A percentile compares a stretch with the other conserved stretches of the same genome.
phyloP scores from a whole-genome alignment of 2,797 vertebrate genomes.

The Micromesistius poutassou region DNA sequence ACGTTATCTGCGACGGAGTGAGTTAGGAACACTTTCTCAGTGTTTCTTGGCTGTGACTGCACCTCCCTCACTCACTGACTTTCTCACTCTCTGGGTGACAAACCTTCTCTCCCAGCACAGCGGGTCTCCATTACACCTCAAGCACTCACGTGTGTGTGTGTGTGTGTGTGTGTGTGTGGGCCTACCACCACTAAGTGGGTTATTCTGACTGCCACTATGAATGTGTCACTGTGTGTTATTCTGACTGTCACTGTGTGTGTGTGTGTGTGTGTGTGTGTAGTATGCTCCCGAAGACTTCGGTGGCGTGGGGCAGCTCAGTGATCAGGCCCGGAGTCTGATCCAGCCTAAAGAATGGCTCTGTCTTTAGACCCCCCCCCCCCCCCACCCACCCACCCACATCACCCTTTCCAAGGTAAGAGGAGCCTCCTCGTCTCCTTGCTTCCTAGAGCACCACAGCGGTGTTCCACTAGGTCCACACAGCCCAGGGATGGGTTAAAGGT shows the following conservation, averaged over 20 bases:
- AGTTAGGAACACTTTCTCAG: not conserved
- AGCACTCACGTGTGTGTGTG: not conserved
- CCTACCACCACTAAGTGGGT: not conserved
- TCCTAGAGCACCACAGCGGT: not conserved
- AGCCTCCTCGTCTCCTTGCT: slow-evolving; percentile 30
- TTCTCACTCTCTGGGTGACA: slow-evolving; percentile 31
- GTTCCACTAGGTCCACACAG: not conserved
- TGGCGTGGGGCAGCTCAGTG: slow-evolving; percentile 89
- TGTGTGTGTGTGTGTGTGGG: not conserved
- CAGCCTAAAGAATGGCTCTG: slow-evolving; percentile 99
- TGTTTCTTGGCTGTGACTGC: not conserved
- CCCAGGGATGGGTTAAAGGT: not conserved
- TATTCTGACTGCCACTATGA: slow-evolving; percentile 1
- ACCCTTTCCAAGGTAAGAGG: slow-evolving; percentile 80
- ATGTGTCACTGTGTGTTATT: not conserved
- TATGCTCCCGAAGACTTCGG: slow-evolving; percentile 92
- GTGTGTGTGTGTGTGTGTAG: slow-evolving; percentile 70
- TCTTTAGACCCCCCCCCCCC: slow-evolving; percentile 82
- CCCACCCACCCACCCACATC: no score
- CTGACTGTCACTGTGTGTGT: slow-evolving; percentile 3
- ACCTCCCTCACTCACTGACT: slow-evolving; percentile 14
- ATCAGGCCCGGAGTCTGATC: slow-evolving; percentile 91
- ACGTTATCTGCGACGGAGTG: not conserved
- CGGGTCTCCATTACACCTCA: slow-evolving; percentile 16
- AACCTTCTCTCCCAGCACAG: slow-evolving; percentile 30